A percentile compares a stretch with the other conserved stretches of the same genome.
Conservation (phyloP, 1,140 invertebrate genomes). For the Pissodes strobi region DNA sequence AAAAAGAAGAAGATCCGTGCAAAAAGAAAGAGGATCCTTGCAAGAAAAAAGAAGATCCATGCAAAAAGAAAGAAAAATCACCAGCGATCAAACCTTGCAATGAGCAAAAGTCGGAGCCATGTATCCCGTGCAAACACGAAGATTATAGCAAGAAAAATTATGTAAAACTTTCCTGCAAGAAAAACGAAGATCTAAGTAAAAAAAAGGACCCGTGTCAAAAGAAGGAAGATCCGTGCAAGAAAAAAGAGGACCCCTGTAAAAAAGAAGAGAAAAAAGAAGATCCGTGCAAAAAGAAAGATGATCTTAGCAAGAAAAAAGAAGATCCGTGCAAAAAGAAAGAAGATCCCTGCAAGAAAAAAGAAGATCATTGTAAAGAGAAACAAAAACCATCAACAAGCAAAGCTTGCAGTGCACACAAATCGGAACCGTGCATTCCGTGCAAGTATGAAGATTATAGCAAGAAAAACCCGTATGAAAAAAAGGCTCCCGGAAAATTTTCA, state of each 20-base stretch:
- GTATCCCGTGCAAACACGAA: conserved; percentile 25
- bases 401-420: too few species aligned
- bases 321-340: conserved; percentile 25
- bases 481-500: too few species aligned
- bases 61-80: conserved; percentile 28
- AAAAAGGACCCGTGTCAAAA: conserved; percentile 19
- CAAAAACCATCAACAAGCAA: too few species aligned
- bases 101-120: too few species aligned
- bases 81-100: too few species aligned
- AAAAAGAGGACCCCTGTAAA: conserved; percentile 20
- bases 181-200: conserved; percentile 26
- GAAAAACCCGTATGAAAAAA: not conserved
- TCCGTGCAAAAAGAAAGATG: not conserved
- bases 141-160: conserved; percentile 16
- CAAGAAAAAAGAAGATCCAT: conserved; percentile 25
- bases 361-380: conserved; percentile 20
- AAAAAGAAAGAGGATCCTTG: conserved; percentile 29
- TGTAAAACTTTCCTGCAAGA: too few species aligned
- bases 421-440: too few species aligned
- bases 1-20: conserved; percentile 34
- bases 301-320: not conserved
- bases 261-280: too few species aligned
- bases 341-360: conserved; percentile 24
- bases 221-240: conserved; percentile 14
- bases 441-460: conserved; percentile 23